Evolutionary conservation across 1,140 invertebrate genomes (phyloP), one percentile per base, ranked within the genome.

Genomic region (Drosophila santomea): DNA sequence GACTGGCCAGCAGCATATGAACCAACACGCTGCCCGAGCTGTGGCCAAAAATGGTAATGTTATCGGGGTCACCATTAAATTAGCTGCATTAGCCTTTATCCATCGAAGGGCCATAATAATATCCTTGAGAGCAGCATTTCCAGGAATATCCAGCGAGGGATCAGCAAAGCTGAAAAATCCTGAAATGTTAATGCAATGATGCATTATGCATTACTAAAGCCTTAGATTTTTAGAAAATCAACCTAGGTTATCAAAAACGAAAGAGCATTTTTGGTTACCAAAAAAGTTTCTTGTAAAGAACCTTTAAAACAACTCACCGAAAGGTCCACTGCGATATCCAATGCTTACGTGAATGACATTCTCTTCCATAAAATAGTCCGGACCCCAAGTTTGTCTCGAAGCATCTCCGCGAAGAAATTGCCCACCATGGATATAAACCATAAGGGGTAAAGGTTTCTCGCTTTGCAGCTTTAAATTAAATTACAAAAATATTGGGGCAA

Each of bases 381-480:
- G 94, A 7, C 93, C 59, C 69, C 82, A 90, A 7, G 45, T 43
- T 2, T 38, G 64, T 11, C 76, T 71, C 0, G 84, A 62, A 7
- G 72, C 93, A 25, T 93, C 93, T 2, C 95, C 95, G 5, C 78
- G 57, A 17, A 91, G 86, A 69, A 95, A 95, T 20, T 76, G 94
- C 11, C 96, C 96, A 2, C 96, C 96, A 90, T 96, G 95, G 36
- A 97, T 93, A 91, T 93, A 97, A 0, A 96, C 93, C 91, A 96
- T 94, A 0, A 97, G 94, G 0, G 96, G 94, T 20, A 89, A 47
- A 10, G 69, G 76, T 11, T 20, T 20, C 10, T 88, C 63, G 10
- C 78, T 77, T 0, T 20, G 17, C 1, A 90, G 47, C 86, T 90
- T 38, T 25, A 10, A 10, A 2, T 7, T 20, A 20, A 20, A 20